phyloP scores from a whole-genome alignment of 2,888 invertebrate genomes.

The Morpho helenor region DNA sequence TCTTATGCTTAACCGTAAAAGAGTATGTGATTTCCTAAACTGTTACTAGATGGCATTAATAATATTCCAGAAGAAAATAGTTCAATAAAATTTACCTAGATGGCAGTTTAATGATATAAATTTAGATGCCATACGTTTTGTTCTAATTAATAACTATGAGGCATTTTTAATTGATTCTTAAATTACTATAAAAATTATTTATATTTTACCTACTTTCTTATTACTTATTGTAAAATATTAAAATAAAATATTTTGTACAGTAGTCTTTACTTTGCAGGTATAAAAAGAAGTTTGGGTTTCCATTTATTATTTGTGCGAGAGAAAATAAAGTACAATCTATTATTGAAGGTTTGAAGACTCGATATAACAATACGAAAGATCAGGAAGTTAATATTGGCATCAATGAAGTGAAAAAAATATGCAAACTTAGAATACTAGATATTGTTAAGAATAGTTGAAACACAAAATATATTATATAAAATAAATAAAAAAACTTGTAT shows the following conservation, averaged over 20 bases:
- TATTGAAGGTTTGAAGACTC: slow-evolving; percentile 71
- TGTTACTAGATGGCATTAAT: too few relatives aligned
- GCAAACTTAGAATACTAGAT: slow-evolving; percentile 77
- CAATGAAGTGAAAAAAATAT: slow-evolving; percentile 84
- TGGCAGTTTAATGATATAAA: slow-evolving; percentile 3
- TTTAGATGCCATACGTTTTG: too few relatives aligned
- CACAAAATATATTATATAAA: slow-evolving; percentile 2
- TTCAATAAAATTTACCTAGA: slow-evolving; percentile 7
- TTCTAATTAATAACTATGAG: too few relatives aligned
- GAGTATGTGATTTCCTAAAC: too few relatives aligned
- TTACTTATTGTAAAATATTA: not conserved
- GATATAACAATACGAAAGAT: slow-evolving; percentile 73
- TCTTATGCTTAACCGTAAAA: not conserved
- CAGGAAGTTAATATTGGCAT: slow-evolving; percentile 79
- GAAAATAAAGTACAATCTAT: slow-evolving; percentile 81
- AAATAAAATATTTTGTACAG: not conserved
- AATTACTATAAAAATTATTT: too few relatives aligned
- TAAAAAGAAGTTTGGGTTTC: slow-evolving; percentile 82
- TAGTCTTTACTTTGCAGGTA: slow-evolving; percentile 65
- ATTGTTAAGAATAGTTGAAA: slow-evolving; percentile 49
- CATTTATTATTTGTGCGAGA: slow-evolving; percentile 83
- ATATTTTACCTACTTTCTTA: too few relatives aligned
- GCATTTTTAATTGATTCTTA: too few relatives aligned
- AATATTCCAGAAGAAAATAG: not conserved
- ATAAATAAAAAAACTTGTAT: slow-evolving; percentile 8